A percentile compares a stretch with the other conserved stretches of the same genome.
phyloP scores from a whole-genome alignment of 2,888 invertebrate genomes.

The Meloe dianella region DNA sequence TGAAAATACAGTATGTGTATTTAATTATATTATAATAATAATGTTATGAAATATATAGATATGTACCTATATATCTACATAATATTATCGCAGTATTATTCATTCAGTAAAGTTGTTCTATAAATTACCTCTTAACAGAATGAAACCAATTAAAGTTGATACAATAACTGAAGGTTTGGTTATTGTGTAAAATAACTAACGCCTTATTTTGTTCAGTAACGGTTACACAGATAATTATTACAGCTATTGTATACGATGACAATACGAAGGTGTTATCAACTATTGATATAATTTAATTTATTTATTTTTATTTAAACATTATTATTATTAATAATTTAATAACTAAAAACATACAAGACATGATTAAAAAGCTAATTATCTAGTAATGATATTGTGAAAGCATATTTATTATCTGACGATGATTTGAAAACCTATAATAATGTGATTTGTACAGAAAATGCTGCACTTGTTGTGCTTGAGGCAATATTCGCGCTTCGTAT shows the following conservation, averaged over 20 bases:
- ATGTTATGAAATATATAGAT: no score
- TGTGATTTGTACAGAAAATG: constrained; percentile 29
- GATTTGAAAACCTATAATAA: constrained; percentile 29
- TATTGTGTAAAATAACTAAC: constrained; percentile 17
- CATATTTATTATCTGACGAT: constrained; percentile 30
- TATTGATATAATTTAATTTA: constrained; percentile 12
- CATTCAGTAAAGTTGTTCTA: constrained; percentile 16
- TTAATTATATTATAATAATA: no score
- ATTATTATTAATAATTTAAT: no score
- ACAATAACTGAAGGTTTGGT: constrained; percentile 18
- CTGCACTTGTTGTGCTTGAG: constrained; percentile 22
- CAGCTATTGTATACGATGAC: constrained; percentile 9
- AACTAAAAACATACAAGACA: constrained; percentile 6
- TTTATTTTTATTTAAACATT: constrained; percentile 15
- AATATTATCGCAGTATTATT: constrained; percentile 1
- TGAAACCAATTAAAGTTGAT: constrained; percentile 19
- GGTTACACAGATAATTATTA: constrained; percentile 14
- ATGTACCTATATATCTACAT: not conserved
- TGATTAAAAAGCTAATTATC: constrained; percentile 29
- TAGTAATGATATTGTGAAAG: constrained; percentile 28
- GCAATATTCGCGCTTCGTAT: constrained; percentile 18
- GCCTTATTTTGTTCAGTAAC: constrained; percentile 15
- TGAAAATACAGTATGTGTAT: no score
- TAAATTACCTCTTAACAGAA: constrained; percentile 18
- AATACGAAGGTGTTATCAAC: constrained; percentile 11